Percentiles rank a stretch among this genome's conserved stretches.
These are phyloP conservation scores for Erythrocercus mccallii DNA, from an alignment of 2,113 vertebrate genomes.

Conservation along the genomic window DNA sequence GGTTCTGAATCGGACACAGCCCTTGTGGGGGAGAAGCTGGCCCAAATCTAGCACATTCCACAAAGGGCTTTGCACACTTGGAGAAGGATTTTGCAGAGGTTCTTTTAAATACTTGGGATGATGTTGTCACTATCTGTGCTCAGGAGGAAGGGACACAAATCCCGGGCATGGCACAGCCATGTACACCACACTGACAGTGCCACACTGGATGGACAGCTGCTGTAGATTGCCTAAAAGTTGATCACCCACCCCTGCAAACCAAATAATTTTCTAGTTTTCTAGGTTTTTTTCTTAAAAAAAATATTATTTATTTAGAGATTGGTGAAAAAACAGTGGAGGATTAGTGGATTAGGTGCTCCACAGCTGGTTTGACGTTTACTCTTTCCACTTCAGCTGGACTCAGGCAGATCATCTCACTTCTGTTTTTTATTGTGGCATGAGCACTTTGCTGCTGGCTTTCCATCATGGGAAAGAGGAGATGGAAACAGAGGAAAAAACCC, in stretches of 20 bases:
- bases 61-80: not conserved
- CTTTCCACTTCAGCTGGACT: not conserved
- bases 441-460: not conserved
- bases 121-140: not conserved
- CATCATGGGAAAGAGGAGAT: not conserved
- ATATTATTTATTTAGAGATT: not conserved
- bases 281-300: not conserved
- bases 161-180: rapidly evolving
- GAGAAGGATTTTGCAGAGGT: not conserved
- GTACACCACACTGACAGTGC: rapidly evolving
- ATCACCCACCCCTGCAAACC: not conserved
- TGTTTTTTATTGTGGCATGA: not conserved
- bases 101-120: not conserved
- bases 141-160: not conserved
- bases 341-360: not conserved
- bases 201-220: not conserved
- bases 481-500: not conserved
- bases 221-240: not conserved
- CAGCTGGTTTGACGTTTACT: not conserved
- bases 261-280: not conserved
- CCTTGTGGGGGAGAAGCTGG: not conserved
- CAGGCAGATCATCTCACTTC: not conserved
- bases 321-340: not conserved
- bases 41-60: not conserved
- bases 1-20: not conserved